phyloP scores from a whole-genome alignment of 23 tunicate species.

The Oikopleura dioica region DNA sequence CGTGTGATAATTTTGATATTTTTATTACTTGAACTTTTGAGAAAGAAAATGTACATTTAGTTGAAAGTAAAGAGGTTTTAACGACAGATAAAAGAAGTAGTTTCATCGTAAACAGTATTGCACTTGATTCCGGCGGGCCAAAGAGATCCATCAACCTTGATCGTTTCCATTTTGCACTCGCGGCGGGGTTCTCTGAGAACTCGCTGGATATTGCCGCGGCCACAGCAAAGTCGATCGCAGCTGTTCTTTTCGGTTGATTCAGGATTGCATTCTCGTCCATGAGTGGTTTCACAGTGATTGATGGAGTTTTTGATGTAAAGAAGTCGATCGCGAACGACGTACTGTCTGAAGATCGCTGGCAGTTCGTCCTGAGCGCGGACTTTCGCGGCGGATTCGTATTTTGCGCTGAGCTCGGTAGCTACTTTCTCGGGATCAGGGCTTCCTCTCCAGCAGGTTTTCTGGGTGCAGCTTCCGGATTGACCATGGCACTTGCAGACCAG shows the following conservation, averaged over 20 bases:
- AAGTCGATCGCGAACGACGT: not conserved
- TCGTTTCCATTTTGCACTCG: no score
- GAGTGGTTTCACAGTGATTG: not conserved
- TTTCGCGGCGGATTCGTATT: not conserved
- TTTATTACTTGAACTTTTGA: no score
- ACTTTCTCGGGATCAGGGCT: not conserved
- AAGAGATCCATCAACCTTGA: no score
- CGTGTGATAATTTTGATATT: no score
- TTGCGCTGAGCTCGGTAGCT: not conserved
- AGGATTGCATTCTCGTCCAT: slow-evolving; percentile 1
- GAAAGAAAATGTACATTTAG: no score
- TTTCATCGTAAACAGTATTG: no score
- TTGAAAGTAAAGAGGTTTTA: no score
- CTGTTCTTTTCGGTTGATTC: not conserved
- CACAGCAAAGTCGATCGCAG: not conserved
- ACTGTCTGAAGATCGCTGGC: not conserved
- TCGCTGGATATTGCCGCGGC: no score
- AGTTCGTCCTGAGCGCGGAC: not conserved
- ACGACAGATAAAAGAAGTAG: no score
- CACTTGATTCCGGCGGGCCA: no score
- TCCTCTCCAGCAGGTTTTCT: slow-evolving; percentile 6
- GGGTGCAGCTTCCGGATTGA: slow-evolving; percentile 10
- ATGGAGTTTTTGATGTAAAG: not conserved
- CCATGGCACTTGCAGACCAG: slow-evolving; percentile 1
- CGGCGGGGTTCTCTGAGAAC: no score